Evolutionary conservation across 1,140 invertebrate species (phyloP).

Genomic region (Euschistus heros): DNA sequence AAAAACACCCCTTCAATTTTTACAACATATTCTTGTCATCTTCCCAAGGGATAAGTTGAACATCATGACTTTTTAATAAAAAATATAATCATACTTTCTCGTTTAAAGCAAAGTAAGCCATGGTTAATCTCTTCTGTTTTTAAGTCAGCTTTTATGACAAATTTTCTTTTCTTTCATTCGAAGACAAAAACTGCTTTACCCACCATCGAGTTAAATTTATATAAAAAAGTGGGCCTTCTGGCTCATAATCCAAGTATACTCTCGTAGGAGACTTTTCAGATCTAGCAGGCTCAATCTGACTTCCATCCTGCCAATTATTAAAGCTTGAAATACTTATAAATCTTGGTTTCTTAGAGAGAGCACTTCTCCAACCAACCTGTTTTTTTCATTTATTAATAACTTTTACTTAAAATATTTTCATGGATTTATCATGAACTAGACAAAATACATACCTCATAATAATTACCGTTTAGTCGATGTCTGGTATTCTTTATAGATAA

Average conservation of each 20-base stretch:
- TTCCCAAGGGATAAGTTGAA: too few relatives aligned
- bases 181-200: slow-evolving; percentile 34
- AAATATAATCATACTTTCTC: too few relatives aligned
- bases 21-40: too few relatives aligned
- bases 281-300: slow-evolving; percentile 48
- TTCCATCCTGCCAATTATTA: slow-evolving; percentile 51
- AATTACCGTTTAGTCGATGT: slow-evolving; percentile 43
- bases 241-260: slow-evolving; percentile 45
- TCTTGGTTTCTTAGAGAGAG: slow-evolving; percentile 39
- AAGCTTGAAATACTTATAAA: slow-evolving; percentile 47
- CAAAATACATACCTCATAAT: slow-evolving; percentile 28
- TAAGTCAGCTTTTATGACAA: too few relatives aligned
- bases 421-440: not conserved
- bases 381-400: not conserved
- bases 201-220: slow-evolving; percentile 47
- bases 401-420: slow-evolving; percentile 39
- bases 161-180: too few relatives aligned
- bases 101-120: too few relatives aligned
- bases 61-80: too few relatives aligned
- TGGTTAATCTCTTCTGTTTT: too few relatives aligned
- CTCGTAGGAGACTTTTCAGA: slow-evolving; percentile 39
- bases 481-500: slow-evolving; percentile 40
- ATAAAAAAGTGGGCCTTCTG: slow-evolving; percentile 45
- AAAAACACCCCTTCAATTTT: too few relatives aligned
- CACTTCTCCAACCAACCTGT: slow-evolving; percentile 41